Percentiles rank a stretch among this genome's conserved stretches.
These are phyloP conservation scores for Tenthredo amoena DNA, from an alignment of 2,888 invertebrate genomes.

Conservation along the genomic window DNA sequence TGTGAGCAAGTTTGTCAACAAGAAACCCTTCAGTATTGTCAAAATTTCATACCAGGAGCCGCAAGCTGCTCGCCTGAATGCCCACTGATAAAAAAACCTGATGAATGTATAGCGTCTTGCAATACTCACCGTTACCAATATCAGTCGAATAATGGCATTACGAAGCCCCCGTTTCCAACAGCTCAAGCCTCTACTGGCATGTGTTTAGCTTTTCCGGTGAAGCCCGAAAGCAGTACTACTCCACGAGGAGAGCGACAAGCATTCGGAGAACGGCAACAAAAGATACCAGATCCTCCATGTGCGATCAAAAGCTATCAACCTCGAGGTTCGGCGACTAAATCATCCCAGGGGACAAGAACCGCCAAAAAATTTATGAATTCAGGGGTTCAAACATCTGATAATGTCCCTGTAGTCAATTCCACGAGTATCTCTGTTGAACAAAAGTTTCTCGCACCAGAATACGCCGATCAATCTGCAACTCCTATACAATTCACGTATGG, in stretches of 20 bases:
- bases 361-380: not conserved
- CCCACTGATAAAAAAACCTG: not conserved
- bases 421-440: not conserved
- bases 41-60: not conserved
- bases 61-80: not conserved
- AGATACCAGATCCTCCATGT: not conserved
- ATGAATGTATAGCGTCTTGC: not conserved
- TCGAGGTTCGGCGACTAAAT: not conserved
- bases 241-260: not conserved
- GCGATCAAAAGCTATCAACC: not conserved
- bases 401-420: not conserved
- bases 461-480: not conserved
- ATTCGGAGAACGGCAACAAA: not conserved
- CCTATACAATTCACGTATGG: not conserved
- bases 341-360: not conserved
- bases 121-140: not conserved
- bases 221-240: not conserved
- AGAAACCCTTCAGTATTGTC: not conserved
- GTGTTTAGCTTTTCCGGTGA: not conserved
- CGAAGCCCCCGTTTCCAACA: not conserved
- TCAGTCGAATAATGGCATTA: not conserved
- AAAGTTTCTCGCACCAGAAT: not conserved
- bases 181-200: not conserved
- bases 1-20: not conserved
- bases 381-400: not conserved